Conservation (phyloP, 1,140 invertebrate species). For the Macrostomum lignano region DNA sequence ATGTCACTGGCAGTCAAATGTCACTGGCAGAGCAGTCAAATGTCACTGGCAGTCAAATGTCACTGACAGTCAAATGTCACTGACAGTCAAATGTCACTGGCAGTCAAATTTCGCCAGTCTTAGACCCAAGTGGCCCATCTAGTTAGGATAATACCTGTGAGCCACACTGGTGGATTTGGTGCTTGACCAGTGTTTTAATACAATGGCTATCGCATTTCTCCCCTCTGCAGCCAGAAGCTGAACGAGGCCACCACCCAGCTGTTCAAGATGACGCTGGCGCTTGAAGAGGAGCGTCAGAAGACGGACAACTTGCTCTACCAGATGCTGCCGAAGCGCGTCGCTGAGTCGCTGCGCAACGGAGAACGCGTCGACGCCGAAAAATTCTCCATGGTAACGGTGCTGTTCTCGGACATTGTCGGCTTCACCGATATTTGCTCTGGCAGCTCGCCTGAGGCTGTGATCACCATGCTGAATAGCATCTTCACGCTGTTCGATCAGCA, state of each 20-base stretch:
- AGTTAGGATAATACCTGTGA: too few species aligned
- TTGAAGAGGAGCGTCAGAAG: slow-evolving; percentile 20
- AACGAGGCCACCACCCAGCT: slow-evolving; percentile 16
- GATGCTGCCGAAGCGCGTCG: slow-evolving; percentile 6
- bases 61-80: too few species aligned
- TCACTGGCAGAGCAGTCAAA: too few species aligned
- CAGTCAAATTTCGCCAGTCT: too few species aligned
- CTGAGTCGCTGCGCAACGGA: slow-evolving; percentile 39
- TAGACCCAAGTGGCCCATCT: too few species aligned
- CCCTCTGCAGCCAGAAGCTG: too few species aligned
- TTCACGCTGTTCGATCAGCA: slow-evolving; percentile 23
- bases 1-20: too few species aligned
- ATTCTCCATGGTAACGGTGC: slow-evolving; percentile 66
- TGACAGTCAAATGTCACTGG: too few species aligned
- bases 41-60: too few species aligned
- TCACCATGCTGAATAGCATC: slow-evolving; percentile 25
- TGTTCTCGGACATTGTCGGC: slow-evolving; percentile 84
- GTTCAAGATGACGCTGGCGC: slow-evolving; percentile 20
- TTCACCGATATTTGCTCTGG: slow-evolving; percentile 37
- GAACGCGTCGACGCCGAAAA: slow-evolving; percentile 57
- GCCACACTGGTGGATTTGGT: too few species aligned
- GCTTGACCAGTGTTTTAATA: too few species aligned
- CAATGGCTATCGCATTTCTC: too few species aligned
- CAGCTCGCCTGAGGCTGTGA: slow-evolving; percentile 22
- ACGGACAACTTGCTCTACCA: slow-evolving; percentile 6